Conservation (phyloP, 2,888 invertebrate species). For the Stenichneumon culpator region DNA sequence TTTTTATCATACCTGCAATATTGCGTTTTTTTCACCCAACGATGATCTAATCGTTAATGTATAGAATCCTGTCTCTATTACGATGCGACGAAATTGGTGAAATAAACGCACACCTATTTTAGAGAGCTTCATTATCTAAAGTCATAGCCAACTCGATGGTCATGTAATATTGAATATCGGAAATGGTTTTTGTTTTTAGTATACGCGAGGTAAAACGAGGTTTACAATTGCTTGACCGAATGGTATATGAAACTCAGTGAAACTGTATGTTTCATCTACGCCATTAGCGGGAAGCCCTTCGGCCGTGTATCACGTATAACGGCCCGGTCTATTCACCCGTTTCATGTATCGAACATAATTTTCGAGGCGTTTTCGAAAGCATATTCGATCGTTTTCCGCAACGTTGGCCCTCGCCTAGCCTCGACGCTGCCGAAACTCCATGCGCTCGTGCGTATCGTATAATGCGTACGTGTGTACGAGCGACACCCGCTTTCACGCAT, state of each 20-base stretch:
- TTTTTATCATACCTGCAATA: no score
- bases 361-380: constrained; percentile 52
- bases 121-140: no score
- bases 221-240: neutral
- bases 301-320: constrained; percentile 35
- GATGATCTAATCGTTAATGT: no score
- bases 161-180: neutral
- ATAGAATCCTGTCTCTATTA: no score
- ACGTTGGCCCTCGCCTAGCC: constrained; percentile 43
- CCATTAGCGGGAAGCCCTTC: constrained; percentile 42
- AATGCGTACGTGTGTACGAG: constrained; percentile 34
- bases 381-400: constrained; percentile 54
- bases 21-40: no score
- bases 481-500: constrained; percentile 54
- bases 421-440: constrained; percentile 14
- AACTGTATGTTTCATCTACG: constrained; percentile 19
- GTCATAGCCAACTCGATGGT: neutral
- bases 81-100: no score
- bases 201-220: neutral
- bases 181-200: neutral
- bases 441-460: constrained; percentile 22
- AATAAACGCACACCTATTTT: no score
- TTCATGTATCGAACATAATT: constrained; percentile 55
- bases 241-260: neutral
- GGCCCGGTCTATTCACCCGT: constrained; percentile 17